Conservation (phyloP, 1,140 invertebrate genomes). For the Chironomus striatipennis region DNA sequence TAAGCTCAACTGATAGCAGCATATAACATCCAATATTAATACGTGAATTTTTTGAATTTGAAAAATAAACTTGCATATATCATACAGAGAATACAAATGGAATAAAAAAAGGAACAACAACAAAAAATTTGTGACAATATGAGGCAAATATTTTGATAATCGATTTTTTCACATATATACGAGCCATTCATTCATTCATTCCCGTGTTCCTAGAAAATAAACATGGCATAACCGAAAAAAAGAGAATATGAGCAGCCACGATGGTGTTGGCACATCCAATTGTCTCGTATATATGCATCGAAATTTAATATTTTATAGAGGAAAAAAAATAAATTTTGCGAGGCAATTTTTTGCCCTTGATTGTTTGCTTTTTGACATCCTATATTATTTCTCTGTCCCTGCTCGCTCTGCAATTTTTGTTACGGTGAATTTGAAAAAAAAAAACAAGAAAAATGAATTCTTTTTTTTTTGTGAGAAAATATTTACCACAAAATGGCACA, state of each 20-base stretch:
- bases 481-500: not conserved
- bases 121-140: not conserved
- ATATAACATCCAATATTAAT: too few relatives aligned
- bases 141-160: constrained; percentile 21
- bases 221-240: too few relatives aligned
- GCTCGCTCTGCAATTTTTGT: not conserved
- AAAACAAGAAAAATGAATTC: too few relatives aligned
- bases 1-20: too few relatives aligned
- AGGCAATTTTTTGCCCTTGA: not conserved
- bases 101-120: too few relatives aligned
- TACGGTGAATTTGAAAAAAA: not conserved
- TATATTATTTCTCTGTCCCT: not conserved
- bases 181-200: not conserved
- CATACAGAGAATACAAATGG: too few relatives aligned
- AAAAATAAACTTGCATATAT: too few relatives aligned
- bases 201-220: too few relatives aligned
- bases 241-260: too few relatives aligned
- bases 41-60: too few relatives aligned
- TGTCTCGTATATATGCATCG: not conserved
- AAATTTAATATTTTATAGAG: not conserved
- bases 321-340: not conserved
- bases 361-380: not conserved
- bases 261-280: too few relatives aligned
- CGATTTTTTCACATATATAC: constrained; percentile 3
- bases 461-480: not conserved